These are phyloP conservation scores for Invenusta paracnida DNA, from an alignment of 2,888 invertebrate species.

Conservation along the genomic window DNA sequence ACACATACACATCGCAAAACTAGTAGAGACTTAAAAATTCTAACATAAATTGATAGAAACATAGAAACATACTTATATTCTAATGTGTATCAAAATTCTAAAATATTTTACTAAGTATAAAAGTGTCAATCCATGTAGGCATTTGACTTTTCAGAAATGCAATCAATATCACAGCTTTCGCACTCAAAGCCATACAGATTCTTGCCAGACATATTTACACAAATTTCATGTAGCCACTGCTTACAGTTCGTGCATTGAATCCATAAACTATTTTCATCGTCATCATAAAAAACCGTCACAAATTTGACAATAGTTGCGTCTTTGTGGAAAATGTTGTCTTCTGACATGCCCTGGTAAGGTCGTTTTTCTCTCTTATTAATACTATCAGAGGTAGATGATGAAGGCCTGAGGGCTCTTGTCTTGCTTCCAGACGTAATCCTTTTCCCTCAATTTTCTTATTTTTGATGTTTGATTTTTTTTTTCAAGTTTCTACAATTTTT, in stretches of 20 bases:
- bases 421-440: background rate
- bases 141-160: background rate
- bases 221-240: background rate
- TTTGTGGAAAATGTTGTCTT: background rate
- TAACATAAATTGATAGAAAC: background rate
- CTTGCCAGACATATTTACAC: background rate
- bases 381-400: background rate
- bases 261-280: background rate
- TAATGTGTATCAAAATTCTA: background rate
- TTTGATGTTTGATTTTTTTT: too few species aligned
- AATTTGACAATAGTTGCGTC: background rate
- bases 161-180: background rate
- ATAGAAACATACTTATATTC: background rate
- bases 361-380: background rate
- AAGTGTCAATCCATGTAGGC: background rate
- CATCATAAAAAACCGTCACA: background rate
- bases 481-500: too few species aligned
- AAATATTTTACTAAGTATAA: background rate
- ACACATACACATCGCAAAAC: background rate
- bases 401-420: background rate
- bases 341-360: background rate
- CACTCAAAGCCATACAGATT: background rate
- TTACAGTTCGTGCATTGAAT: background rate
- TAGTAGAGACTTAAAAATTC: background rate
- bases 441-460: too few species aligned